A percentile compares a stretch with the other conserved stretches of the same genome.
phyloP scores from a whole-genome alignment of 2,113 vertebrate genomes.

The Gobio gobio region DNA sequence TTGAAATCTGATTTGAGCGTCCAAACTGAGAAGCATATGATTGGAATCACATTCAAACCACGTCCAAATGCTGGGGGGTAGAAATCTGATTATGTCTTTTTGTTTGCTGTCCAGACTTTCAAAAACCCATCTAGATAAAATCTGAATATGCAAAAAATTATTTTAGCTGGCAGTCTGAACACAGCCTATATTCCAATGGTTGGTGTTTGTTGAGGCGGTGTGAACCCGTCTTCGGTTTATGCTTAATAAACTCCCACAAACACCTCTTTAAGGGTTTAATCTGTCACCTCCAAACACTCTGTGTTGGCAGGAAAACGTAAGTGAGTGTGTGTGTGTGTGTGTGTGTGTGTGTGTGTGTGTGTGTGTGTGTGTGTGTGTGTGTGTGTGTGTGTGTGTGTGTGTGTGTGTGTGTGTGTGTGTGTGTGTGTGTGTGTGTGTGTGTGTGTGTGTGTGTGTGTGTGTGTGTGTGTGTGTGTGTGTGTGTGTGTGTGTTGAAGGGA shows the following conservation, averaged over 20 bases:
- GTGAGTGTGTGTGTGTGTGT: not conserved
- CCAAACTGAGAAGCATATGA: too few relatives aligned
- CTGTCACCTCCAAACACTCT: not conserved
- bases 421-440: not conserved
- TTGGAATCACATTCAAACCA: too few relatives aligned
- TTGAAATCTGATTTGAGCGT: too few relatives aligned
- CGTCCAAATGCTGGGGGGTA: too few relatives aligned
- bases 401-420: not conserved
- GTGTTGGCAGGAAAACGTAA: not conserved
- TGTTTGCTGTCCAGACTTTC: too few relatives aligned
- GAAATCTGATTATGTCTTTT: too few relatives aligned
- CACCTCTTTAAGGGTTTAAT: constrained; percentile 2
- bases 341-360: not conserved
- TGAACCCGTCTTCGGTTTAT: not conserved
- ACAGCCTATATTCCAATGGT: not conserved
- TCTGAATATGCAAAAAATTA: too few relatives aligned
- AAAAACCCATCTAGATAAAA: too few relatives aligned
- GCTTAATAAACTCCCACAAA: not conserved
- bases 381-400: not conserved
- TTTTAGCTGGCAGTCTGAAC: too few relatives aligned
- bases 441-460: too few relatives aligned
- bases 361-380: not conserved
- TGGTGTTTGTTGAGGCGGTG: not conserved
- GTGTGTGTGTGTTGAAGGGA: not conserved
- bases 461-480: not conserved